Evolutionary conservation across 2,113 vertebrate species (phyloP).

Genomic region (Podilymbus podiceps): DNA sequence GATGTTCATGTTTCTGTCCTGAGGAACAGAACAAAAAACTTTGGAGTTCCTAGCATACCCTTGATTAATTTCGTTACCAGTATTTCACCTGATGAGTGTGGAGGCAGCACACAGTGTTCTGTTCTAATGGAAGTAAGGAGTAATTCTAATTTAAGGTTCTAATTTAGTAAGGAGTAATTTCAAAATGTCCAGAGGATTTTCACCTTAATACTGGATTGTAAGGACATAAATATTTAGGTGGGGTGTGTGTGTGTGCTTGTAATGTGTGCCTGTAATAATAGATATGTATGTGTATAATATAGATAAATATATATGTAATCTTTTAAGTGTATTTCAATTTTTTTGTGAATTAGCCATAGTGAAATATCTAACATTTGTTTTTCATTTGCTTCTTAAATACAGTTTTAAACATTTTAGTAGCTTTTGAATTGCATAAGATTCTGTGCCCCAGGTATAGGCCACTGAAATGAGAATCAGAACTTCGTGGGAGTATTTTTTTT

Average conservation of each 20-base stretch:
- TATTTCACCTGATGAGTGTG: neutral
- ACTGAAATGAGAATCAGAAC: neutral
- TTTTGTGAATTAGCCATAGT: neutral
- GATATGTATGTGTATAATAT: neutral
- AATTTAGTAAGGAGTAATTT: neutral
- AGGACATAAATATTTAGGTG: neutral
- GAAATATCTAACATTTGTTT: neutral
- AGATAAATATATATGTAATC: fast-evolving
- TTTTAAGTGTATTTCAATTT: neutral
- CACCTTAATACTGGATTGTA: neutral
- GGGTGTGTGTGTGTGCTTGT: neutral
- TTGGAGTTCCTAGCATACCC: neutral
- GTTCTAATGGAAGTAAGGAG: neutral
- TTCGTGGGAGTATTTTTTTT: neutral
- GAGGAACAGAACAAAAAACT: neutral
- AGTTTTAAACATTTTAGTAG: neutral
- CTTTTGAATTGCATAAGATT: neutral
- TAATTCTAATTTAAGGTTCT: too few species aligned
- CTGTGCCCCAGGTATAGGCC: neutral
- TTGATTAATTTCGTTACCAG: neutral
- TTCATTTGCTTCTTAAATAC: neutral
- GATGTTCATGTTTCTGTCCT: neutral
- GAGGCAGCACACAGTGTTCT: neutral
- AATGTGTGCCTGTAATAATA: neutral
- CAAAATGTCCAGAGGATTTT: neutral